Evolutionary conservation across 2,797 vertebrate genomes (phyloP).

Genomic region (Hydrocynus forskahlii): DNA sequence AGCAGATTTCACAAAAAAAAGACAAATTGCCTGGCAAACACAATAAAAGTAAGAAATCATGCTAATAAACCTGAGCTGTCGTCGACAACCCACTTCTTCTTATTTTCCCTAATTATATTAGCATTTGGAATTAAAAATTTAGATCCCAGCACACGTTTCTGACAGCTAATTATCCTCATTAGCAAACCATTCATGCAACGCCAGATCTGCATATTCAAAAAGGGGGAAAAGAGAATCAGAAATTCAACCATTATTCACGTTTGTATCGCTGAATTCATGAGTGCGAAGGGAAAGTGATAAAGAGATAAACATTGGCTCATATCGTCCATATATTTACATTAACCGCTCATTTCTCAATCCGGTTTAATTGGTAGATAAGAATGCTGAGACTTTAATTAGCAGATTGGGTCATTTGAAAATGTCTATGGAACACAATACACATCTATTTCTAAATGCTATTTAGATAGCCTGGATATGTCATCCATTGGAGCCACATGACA

Average conservation of each 20-base stretch:
- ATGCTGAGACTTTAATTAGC: background rate
- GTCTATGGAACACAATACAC: background rate
- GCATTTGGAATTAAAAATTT: constrained; percentile 44
- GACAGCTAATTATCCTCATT: constrained; percentile 57
- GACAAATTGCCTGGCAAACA: constrained; percentile 8
- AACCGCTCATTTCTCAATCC: background rate
- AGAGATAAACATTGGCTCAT: constrained; percentile 24
- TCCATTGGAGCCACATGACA: background rate
- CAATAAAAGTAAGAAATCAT: constrained; percentile 17
- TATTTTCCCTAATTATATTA: constrained; percentile 54
- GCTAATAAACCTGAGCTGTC: constrained; percentile 24
- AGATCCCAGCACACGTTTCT: constrained; percentile 40
- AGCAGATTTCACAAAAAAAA: background rate
- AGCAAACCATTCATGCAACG: constrained; percentile 39
- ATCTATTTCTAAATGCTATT: background rate
- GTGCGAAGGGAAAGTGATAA: background rate
- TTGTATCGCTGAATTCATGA: background rate
- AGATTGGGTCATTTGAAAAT: background rate
- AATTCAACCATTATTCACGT: constrained; percentile 1
- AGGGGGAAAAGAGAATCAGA: background rate
- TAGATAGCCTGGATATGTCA: constrained; percentile 18
- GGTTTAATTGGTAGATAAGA: constrained; percentile 4
- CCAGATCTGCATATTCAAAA: constrained; percentile 38
- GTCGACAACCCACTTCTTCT: constrained; percentile 43
- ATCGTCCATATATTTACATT: background rate